These are phyloP conservation scores for Lagocephalus sceleratus DNA, from an alignment of 2,797 vertebrate genomes.

Conservation along the genomic window DNA sequence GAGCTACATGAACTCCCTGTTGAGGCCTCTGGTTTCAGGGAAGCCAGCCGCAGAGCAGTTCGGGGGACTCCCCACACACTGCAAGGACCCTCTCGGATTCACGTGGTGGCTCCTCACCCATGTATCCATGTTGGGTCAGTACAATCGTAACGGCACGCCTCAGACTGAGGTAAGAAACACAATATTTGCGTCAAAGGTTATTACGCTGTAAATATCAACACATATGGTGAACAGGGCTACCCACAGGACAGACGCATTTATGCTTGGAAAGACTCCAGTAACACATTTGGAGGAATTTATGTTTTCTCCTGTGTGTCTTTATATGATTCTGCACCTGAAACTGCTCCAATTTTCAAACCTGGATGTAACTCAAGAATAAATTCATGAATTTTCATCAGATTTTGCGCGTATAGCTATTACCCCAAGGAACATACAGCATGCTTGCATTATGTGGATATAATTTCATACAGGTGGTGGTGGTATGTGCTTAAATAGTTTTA, in stretches of 20 bases:
- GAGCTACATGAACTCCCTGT: constrained; percentile 81
- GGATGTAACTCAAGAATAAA: too few relatives aligned
- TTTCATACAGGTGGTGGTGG: too few relatives aligned
- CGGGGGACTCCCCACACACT: constrained; percentile 63
- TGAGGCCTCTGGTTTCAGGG: constrained; percentile 77
- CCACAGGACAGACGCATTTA: neutral
- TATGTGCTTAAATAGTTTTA: too few relatives aligned
- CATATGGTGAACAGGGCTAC: neutral
- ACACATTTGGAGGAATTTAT: too few relatives aligned
- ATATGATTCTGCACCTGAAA: too few relatives aligned
- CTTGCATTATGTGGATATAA: too few relatives aligned
- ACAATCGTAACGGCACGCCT: constrained; percentile 79
- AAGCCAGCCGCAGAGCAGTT: constrained; percentile 55
- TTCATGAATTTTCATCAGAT: too few relatives aligned
- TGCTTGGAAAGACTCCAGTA: too few relatives aligned
- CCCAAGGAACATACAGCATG: too few relatives aligned
- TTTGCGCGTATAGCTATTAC: too few relatives aligned
- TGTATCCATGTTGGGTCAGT: constrained; percentile 82
- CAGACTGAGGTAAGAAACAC: constrained; percentile 77
- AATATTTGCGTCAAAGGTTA: neutral
- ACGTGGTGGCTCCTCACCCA: constrained; percentile 94
- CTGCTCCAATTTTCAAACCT: too few relatives aligned
- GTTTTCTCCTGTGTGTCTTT: too few relatives aligned
- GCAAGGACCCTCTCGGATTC: constrained; percentile 88
- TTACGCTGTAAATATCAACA: constrained; percentile 18